phyloP scores from a whole-genome alignment of 2,797 vertebrate genomes.

The Malurus leucopterus region DNA sequence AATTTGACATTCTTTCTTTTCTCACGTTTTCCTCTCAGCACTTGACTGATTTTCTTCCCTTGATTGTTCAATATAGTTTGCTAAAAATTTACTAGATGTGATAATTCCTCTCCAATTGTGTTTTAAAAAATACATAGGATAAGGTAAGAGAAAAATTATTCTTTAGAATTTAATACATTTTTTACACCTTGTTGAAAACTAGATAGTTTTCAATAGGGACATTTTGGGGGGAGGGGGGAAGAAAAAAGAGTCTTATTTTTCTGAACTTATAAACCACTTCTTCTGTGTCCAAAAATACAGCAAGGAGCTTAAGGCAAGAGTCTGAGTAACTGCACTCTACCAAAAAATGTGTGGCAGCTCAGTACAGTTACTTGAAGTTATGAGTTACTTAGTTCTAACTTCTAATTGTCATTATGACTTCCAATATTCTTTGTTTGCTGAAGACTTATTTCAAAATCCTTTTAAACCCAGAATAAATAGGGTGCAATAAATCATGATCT shows the following conservation, averaged over 20 bases:
- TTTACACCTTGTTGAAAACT: not conserved
- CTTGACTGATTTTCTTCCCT: not conserved
- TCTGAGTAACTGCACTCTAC: not conserved
- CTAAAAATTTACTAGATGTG: not conserved
- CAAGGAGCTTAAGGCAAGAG: not conserved
- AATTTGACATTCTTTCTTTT: not conserved
- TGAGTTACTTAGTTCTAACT: not conserved
- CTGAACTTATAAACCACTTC: not conserved
- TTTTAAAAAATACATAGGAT: not conserved
- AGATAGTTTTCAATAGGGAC: accelerated
- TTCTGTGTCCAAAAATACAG: not conserved
- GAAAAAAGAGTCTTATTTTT: not conserved
- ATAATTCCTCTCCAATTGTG: too few species aligned
- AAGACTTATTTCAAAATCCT: not conserved
- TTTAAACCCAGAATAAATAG: not conserved
- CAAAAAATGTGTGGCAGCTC: not conserved
- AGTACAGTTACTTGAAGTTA: not conserved
- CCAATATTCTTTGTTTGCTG: not conserved
- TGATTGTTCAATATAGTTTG: not conserved
- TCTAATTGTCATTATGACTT: not conserved
- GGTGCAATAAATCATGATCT: not conserved
- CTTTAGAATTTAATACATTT: not conserved
- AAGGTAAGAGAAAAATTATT: not conserved
- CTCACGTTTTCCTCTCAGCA: not conserved
- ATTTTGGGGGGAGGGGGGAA: not conserved